Percentiles rank a stretch among this genome's conserved stretches.
phyloP scores from a whole-genome alignment of 2,113 vertebrate species.

The Thermophis baileyi region DNA sequence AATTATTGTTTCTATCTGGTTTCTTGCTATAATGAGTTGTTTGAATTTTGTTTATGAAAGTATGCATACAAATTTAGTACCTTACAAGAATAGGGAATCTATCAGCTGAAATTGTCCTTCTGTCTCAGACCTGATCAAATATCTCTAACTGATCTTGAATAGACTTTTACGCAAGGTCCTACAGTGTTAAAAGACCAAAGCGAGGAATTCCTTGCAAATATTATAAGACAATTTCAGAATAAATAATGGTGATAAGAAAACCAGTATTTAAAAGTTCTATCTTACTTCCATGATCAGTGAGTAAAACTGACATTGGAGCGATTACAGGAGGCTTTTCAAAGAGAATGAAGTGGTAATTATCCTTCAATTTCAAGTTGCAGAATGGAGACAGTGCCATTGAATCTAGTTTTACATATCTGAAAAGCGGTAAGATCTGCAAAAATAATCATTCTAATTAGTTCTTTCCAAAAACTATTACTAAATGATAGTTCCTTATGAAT shows the following conservation, averaged over 20 bases:
- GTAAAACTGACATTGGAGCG: background rate
- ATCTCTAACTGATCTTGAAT: background rate
- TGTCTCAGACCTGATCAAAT: background rate
- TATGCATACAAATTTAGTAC: constrained; percentile 47
- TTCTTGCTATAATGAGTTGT: constrained; percentile 24
- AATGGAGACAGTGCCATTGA: background rate
- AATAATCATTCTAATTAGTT: background rate
- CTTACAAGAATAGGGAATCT: constrained; percentile 30
- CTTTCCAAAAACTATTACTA: background rate
- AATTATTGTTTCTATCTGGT: constrained; percentile 57
- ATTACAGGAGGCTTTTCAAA: background rate
- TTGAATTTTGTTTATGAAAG: constrained; percentile 44
- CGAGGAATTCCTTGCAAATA: background rate
- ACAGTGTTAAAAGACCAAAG: background rate
- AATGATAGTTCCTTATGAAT: background rate
- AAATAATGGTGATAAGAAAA: background rate
- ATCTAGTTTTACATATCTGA: background rate
- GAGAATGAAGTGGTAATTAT: background rate
- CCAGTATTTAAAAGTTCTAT: background rate
- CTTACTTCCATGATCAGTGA: background rate
- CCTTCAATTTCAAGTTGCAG: background rate
- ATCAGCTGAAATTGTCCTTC: constrained; percentile 5
- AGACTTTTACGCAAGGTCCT: background rate
- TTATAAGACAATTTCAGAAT: background rate
- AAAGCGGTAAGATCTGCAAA: background rate